Evolutionary conservation across 2,797 vertebrate genomes (phyloP), one percentile per base, ranked within the genome.

Genomic region (Distichodus sexfasciatus): DNA sequence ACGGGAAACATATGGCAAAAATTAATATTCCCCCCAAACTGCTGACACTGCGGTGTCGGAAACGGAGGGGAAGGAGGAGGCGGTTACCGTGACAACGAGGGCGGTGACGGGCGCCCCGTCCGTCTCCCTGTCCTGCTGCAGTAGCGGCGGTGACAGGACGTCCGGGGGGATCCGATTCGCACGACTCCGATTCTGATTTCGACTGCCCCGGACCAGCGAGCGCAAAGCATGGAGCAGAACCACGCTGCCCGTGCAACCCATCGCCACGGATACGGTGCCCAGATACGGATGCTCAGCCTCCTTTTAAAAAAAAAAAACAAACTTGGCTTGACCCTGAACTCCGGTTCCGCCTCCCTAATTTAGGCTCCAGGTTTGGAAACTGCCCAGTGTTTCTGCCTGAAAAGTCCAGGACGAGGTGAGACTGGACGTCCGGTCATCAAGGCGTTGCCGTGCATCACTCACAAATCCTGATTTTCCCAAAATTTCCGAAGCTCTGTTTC

Each of bases 221-320:
- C 92, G 94, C 66, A 98, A 91, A 83, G 92, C 91, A 77, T 93
- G 92, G 51, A 97, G 94, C 81, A 98, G 91, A 87, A 96, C 93
- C 88, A 94, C 93, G 76, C 96, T 99, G 90, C 93, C 92, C 55
- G 94, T 92, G 87, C 96, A 99, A 81, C 97, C 97, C 97, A 99
- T 99, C n/a, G 84, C 88, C 92, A 91, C 88, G 87, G 90, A 88
- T 90, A 83, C 91, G 31, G 41, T 55, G 24, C 58, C 41, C 29
- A 21, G 15, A 24, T 21, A 10, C 21, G n/a, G 6, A 6, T 3
- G 19, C 55, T 40, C 33, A 17, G 24, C 28, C 19, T 7, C 21
- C 36, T 36, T 12, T 33, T 1, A 10, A 11, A 48, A 23, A 23
- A 11, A 14, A 28, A 5, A 3, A 24, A 4, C 9, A 33, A 33